Conservation (phyloP, 2,113 vertebrate genomes). For the Psittacula cyanocephala region DNA sequence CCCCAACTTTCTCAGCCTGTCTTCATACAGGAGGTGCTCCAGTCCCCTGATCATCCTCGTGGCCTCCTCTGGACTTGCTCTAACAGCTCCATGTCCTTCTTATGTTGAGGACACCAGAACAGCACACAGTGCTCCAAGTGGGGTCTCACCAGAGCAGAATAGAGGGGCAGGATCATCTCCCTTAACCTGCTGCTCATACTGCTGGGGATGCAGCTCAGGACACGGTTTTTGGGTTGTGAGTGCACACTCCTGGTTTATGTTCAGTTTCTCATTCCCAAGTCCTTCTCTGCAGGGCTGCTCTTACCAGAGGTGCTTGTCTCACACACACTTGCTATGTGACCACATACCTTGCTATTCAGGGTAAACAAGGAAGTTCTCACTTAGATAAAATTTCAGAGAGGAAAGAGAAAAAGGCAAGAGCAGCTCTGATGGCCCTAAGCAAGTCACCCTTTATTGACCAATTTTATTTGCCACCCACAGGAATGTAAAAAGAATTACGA, state of each 20-base stretch:
- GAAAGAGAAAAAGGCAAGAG: not conserved
- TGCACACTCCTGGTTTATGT: not conserved
- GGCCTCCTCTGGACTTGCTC: not conserved
- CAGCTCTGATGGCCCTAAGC: not conserved
- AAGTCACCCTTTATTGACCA: not conserved
- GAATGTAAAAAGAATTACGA: not conserved
- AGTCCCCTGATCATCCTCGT: not conserved
- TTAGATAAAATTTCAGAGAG: not conserved
- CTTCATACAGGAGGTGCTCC: not conserved
- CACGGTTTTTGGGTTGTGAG: not conserved
- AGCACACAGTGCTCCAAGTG: not conserved
- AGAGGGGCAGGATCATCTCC: not conserved
- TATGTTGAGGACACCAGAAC: not conserved
- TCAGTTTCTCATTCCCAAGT: not conserved
- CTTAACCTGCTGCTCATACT: not conserved
- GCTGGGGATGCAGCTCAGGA: not conserved
- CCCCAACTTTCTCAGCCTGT: not conserved
- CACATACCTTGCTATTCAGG: not conserved
- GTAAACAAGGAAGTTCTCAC: not conserved
- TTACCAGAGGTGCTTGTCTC: not conserved
- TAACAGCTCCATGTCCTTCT: not conserved
- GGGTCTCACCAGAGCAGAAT: not conserved
- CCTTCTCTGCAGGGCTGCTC: not conserved
- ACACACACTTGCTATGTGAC: rapidly evolving
- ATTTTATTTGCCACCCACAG: not conserved